Conservation (phyloP, 2,797 vertebrate species). For the Okamejei kenojei region DNA sequence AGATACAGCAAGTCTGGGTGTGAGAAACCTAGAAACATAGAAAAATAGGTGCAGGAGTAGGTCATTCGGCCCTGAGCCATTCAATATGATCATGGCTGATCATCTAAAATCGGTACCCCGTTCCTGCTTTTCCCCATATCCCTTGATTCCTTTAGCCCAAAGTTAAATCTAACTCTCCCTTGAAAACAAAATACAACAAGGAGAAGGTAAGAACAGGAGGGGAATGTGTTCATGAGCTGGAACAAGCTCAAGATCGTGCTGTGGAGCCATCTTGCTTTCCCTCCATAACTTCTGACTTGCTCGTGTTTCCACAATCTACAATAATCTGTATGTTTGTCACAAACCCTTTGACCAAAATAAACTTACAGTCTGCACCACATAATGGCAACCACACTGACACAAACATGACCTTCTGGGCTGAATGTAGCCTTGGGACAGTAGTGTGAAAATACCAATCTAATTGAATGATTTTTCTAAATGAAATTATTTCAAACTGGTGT, state of each 20-base stretch:
- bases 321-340: neutral
- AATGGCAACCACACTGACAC: neutral
- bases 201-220: neutral
- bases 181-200: too few relatives aligned
- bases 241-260: neutral
- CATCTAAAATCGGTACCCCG: too few relatives aligned
- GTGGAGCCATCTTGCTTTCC: neutral
- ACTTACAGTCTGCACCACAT: neutral
- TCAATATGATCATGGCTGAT: too few relatives aligned
- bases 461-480: constrained; percentile 8
- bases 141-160: too few relatives aligned
- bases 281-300: neutral
- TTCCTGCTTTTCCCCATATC: too few relatives aligned
- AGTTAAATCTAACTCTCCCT: too few relatives aligned
- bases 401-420: neutral
- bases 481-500: neutral
- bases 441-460: neutral
- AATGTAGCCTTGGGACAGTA: neutral
- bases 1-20: neutral
- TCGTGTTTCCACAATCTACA: neutral
- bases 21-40: too few relatives aligned
- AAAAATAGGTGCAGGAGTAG: too few relatives aligned
- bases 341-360: neutral
- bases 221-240: neutral
- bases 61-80: too few relatives aligned